phyloP scores from a whole-genome alignment of 2,113 vertebrate genomes.

The Hiodon tergisus region DNA sequence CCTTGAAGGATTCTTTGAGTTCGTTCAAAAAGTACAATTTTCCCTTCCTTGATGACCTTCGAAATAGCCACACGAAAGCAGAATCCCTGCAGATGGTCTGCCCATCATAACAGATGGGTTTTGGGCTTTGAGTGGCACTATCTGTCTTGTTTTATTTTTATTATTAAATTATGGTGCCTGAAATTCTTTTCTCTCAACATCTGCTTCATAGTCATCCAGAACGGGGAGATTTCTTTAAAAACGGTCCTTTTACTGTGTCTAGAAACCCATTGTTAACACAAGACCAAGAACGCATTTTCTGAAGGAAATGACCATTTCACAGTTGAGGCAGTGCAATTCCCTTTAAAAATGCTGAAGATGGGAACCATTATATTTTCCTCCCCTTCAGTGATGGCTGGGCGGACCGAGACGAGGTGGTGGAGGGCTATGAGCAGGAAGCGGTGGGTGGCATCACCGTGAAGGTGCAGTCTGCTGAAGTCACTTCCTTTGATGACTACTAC shows the following conservation, averaged over 20 bases:
- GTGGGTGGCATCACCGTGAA: slow-evolving; percentile 95
- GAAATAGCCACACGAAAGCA: not conserved
- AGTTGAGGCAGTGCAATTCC: too few relatives aligned
- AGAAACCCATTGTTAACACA: too few relatives aligned
- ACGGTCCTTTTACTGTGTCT: too few relatives aligned
- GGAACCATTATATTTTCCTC: slow-evolving; percentile 11
- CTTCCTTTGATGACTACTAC: slow-evolving; percentile 88
- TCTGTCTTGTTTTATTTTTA: not conserved
- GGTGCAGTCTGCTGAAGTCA: slow-evolving; percentile 86
- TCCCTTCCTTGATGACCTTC: slow-evolving; percentile 6
- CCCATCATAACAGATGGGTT: slow-evolving; percentile 2
- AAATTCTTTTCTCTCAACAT: not conserved
- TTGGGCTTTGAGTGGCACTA: not conserved
- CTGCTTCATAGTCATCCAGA: too few relatives aligned
- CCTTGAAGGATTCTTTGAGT: too few relatives aligned
- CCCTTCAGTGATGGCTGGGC: slow-evolving; percentile 89
- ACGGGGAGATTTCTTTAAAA: too few relatives aligned
- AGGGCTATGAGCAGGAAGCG: slow-evolving; percentile 90
- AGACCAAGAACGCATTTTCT: too few relatives aligned
- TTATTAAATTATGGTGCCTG: not conserved
- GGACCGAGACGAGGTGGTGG: slow-evolving; percentile 94
- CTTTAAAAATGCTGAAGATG: too few relatives aligned
- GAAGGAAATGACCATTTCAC: too few relatives aligned
- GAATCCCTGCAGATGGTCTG: slow-evolving; percentile 1
- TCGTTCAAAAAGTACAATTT: too few relatives aligned